phyloP scores from a whole-genome alignment of 2,888 invertebrate genomes.

The Cepaea hortensis region DNA sequence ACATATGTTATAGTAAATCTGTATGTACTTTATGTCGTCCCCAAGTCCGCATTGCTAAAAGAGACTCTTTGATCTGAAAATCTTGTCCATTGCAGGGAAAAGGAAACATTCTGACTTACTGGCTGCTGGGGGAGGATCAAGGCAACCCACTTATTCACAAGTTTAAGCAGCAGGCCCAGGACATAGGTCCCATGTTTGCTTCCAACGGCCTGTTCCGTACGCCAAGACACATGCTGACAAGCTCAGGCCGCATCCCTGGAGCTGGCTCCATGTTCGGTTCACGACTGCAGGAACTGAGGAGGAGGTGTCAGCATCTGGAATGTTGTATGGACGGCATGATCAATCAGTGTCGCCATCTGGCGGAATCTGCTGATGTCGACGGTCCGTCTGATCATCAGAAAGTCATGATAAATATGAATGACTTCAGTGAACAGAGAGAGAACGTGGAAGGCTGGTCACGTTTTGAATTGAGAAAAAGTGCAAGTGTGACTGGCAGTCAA shows the following conservation, averaged over 20 bases:
- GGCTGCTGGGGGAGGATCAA: conserved; percentile 60
- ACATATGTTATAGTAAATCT: no score
- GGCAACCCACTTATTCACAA: conserved; percentile 45
- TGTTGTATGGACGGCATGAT: not conserved
- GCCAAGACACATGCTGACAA: not conserved
- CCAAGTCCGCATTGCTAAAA: no score
- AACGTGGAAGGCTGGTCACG: not conserved
- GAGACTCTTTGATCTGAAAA: not conserved
- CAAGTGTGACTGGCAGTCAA: not conserved
- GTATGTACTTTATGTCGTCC: no score
- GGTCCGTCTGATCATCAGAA: not conserved
- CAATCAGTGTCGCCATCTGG: not conserved
- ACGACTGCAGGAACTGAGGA: not conserved
- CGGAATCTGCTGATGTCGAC: not conserved
- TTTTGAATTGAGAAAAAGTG: not conserved
- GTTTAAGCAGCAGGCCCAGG: conserved; percentile 49
- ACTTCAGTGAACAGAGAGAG: not conserved
- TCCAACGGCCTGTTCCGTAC: not conserved
- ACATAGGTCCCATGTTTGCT: conserved; percentile 22
- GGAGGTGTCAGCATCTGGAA: not conserved
- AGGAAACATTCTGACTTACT: conserved; percentile 73
- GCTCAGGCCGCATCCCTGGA: conserved; percentile 38
- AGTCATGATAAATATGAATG: not conserved
- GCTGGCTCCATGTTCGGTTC: conserved; percentile 38
- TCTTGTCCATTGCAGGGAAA: conserved; percentile 67